phyloP scores from a whole-genome alignment of 1,140 invertebrate genomes.

The Drosophila seguyi region DNA sequence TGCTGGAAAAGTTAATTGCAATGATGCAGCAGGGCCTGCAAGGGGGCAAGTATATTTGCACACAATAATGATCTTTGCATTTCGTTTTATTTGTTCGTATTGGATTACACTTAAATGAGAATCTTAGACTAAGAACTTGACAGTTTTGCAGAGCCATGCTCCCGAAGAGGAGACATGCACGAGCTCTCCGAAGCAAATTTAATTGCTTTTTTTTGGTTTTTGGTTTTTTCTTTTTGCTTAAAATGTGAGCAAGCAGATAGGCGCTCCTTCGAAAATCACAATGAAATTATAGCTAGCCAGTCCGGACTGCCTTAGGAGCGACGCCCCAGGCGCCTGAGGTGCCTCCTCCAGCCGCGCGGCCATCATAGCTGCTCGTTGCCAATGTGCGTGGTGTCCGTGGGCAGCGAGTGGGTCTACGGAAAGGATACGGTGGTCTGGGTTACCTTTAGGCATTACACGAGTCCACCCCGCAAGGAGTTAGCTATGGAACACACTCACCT shows the following conservation, averaged over 20 bases:
- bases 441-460: background rate
- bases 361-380: conserved; percentile 85
- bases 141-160: conserved; percentile 29
- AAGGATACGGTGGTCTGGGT: conserved; percentile 8
- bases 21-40: background rate
- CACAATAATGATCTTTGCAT: conserved; percentile 16
- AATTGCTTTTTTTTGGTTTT: conserved; percentile 1
- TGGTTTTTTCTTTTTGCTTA: background rate
- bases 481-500: conserved; percentile 58
- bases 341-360: conserved; percentile 55
- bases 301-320: conserved; percentile 55
- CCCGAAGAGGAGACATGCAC: conserved; percentile 41
- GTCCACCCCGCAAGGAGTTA: background rate
- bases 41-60: background rate
- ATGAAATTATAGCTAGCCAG: conserved; percentile 50
- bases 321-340: conserved; percentile 52
- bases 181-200: conserved; percentile 7
- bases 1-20: conserved; percentile 1
- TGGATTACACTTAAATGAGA: conserved; percentile 31
- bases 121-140: conserved; percentile 50
- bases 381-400: conserved; percentile 84
- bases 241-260: conserved; percentile 2
- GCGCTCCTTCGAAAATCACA: conserved; percentile 59
- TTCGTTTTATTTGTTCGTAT: conserved; percentile 25
- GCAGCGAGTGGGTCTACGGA: conserved; percentile 80